Evolutionary conservation across 64 coral and sea anemone species (phyloP), one percentile per base, ranked within the genome.

Genomic region (Cladopsammia gracilis): DNA sequence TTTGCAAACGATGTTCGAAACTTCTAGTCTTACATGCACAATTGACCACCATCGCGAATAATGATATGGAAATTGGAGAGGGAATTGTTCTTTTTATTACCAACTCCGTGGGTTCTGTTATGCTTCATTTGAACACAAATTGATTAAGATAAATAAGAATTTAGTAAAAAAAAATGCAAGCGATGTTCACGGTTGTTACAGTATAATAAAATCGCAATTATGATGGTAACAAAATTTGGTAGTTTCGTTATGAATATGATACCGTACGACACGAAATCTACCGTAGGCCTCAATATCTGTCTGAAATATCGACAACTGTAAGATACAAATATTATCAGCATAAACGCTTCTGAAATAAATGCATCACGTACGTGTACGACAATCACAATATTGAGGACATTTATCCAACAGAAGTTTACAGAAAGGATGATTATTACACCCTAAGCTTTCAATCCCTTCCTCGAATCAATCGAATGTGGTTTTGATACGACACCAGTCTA

Each of bases 61-160:
- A 53, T 53, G 23, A 59, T 26, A 79, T 59, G 24, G 11, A 79
- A 79, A 79, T 42, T 7, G 22, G 6, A 8, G 3, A 7, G 20
- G 15, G 0, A 18, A 76, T 76, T 76, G 73, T 51, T 76, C 46
- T 76, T 51, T 69, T 76, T 76, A n/a, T 44, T 16, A 4, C 57
- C 53, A 56, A 10, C 53, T 56, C 53, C 16, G 5, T 7, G 10
- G 44, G 57, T 1, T 61, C 57, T 60, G 24, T 62, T 62, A 44
- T 80, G 23, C 77, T 43, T 18, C 77, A 46, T 62, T 80, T 7
- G 6, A 56, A 56, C 5, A 12, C 12, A 56, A 56, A 56, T 1
- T 56, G 53, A 56, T 80, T 22, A 80, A 42, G 24, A 7, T 61
- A 80, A 62, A 44, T 54, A 80, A 44, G 22, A 78, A 61, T 61